phyloP scores from a whole-genome alignment of 2,797 vertebrate species.

The Betta splendens region DNA sequence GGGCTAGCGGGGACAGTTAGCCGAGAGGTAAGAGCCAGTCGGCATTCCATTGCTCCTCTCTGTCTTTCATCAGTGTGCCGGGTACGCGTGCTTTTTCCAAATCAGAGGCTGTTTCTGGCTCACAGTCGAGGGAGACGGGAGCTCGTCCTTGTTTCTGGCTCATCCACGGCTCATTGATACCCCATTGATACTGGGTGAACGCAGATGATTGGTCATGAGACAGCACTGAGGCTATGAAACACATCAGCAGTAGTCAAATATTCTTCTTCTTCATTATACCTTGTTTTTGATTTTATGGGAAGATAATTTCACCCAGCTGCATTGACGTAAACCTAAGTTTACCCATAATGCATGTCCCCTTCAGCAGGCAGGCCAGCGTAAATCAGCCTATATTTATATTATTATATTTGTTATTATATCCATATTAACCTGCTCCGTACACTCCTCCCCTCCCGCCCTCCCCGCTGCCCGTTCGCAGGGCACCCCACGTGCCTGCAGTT shows the following conservation, averaged over 20 bases:
- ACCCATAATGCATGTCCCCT: too few species aligned
- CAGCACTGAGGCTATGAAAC: conserved; percentile 2
- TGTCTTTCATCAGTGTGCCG: conserved; percentile 23
- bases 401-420: too few species aligned
- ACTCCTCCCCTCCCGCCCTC: background rate
- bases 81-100: conserved; percentile 11
- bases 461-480: conserved; percentile 74
- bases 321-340: too few species aligned
- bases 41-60: conserved; percentile 59
- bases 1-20: conserved; percentile 64
- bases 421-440: too few species aligned
- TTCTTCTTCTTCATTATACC: background rate
- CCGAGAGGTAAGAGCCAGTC: conserved; percentile 71
- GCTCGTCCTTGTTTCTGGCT: conserved; percentile 41
- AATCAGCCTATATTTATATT: too few species aligned
- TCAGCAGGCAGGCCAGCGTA: background rate
- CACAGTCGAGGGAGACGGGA: conserved; percentile 26
- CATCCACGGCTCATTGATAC: conserved; percentile 60
- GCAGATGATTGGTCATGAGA: conserved; percentile 4
- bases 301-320: too few species aligned
- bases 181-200: conserved; percentile 35
- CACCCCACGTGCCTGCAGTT: conserved; percentile 99
- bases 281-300: conserved; percentile 1
- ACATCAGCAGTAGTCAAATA: background rate
- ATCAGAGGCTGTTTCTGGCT: conserved; percentile 31